phyloP scores from a whole-genome alignment of 1,140 invertebrate species.

The Stenopsyche tienmushanensis region DNA sequence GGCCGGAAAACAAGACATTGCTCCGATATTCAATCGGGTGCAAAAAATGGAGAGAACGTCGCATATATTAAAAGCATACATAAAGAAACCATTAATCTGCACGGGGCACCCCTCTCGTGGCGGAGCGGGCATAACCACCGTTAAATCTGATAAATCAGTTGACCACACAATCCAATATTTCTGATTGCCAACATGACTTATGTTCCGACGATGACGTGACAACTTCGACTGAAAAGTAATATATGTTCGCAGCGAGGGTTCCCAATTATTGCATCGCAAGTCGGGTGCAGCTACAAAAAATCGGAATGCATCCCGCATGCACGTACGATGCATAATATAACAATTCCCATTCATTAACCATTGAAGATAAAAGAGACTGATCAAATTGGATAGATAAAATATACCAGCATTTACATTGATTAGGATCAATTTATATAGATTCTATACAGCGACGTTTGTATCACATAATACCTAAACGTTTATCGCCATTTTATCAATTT shows the following conservation, averaged over 20 bases:
- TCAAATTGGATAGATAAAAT: too few relatives aligned
- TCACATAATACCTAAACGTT: too few relatives aligned
- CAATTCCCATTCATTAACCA: too few relatives aligned
- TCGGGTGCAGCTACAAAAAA: neutral
- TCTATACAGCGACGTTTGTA: too few relatives aligned
- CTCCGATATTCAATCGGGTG: neutral
- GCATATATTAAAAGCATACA: conserved; percentile 4
- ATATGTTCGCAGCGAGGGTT: neutral
- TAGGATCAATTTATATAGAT: too few relatives aligned
- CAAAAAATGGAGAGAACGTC: conserved; percentile 2
- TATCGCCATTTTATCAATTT: too few relatives aligned
- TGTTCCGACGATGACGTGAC: conserved; percentile 18
- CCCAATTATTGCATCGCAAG: neutral
- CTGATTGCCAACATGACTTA: conserved; percentile 24
- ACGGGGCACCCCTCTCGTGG: neutral
- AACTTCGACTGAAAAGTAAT: conserved; percentile 2
- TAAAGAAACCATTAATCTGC: conserved; percentile 18
- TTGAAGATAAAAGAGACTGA: too few relatives aligned
- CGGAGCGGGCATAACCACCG: neutral
- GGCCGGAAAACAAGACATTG: neutral
- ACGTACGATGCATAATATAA: too few relatives aligned
- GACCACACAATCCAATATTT: conserved; percentile 32
- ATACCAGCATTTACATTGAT: too few relatives aligned
- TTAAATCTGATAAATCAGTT: conserved; percentile 25
- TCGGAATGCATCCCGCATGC: too few relatives aligned